These are phyloP conservation scores for Sebastes matsubarae DNA, from an alignment of 2,797 vertebrate genomes.

Conservation along the genomic window DNA sequence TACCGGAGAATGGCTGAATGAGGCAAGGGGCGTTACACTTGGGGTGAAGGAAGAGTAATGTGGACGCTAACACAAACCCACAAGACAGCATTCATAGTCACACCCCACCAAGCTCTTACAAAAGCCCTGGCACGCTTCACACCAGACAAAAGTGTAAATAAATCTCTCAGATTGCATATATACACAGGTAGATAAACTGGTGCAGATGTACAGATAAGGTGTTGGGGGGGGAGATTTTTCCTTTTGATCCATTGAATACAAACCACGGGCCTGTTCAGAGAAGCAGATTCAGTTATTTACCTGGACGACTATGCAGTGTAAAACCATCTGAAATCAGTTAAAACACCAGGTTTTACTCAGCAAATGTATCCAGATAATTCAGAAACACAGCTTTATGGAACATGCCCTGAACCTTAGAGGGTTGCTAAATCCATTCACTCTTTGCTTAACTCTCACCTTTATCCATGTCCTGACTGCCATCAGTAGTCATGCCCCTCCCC, in stretches of 20 bases:
- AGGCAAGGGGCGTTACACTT: slow-evolving; percentile 48
- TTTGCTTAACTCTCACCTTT: slow-evolving; percentile 18
- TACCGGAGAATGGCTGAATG: slow-evolving; percentile 94
- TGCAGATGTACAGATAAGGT: slow-evolving; percentile 63
- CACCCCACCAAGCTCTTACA: slow-evolving; percentile 69
- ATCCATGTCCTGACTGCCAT: slow-evolving; percentile 50
- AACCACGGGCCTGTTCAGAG: slow-evolving; percentile 2
- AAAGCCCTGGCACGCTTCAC: slow-evolving; percentile 64
- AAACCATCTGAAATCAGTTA: slow-evolving; percentile 1
- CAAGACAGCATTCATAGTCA: slow-evolving; percentile 32
- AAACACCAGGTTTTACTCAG: slow-evolving; percentile 9
- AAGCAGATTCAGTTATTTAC: slow-evolving; percentile 14
- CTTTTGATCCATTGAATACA: slow-evolving; percentile 27
- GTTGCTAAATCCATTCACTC: slow-evolving; percentile 29
- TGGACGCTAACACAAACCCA: slow-evolving; percentile 49
- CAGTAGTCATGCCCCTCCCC: slow-evolving; percentile 47
- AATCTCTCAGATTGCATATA: slow-evolving; percentile 52
- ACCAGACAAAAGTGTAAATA: slow-evolving; percentile 68
- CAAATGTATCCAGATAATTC: slow-evolving; percentile 13
- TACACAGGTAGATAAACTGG: slow-evolving; percentile 51
- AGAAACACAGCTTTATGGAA: slow-evolving; percentile 22
- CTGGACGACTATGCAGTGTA: slow-evolving; percentile 1
- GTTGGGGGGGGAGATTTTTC: not conserved
- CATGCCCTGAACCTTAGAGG: not conserved
- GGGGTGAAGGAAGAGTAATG: slow-evolving; percentile 14